Percentiles rank a stretch among this genome's conserved stretches.
phyloP scores from a whole-genome alignment of 2,888 invertebrate genomes.

The Agrochola litura region DNA sequence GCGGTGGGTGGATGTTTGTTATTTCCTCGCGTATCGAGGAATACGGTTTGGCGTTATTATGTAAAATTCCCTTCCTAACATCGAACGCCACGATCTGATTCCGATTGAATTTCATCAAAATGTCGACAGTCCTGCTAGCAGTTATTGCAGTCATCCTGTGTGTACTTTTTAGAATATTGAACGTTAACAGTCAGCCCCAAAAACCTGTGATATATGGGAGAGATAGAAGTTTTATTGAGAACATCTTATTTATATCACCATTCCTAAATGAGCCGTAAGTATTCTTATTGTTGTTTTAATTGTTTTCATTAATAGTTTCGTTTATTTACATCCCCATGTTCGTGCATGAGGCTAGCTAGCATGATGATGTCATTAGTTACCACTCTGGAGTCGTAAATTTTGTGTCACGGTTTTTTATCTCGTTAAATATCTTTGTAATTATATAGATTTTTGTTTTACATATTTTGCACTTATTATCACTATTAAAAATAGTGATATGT shows the following conservation, averaged over 20 bases:
- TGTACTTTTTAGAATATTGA: constrained; percentile 95
- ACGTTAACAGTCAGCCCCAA: constrained; percentile 95
- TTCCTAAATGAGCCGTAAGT: constrained; percentile 96
- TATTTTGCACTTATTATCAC: constrained; percentile 2
- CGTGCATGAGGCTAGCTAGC: constrained; percentile 29
- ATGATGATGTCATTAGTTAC: constrained; percentile 80
- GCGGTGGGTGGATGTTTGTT: constrained; percentile 69
- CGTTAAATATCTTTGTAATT: constrained; percentile 5
- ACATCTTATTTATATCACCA: constrained; percentile 94
- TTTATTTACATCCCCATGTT: constrained; percentile 43
- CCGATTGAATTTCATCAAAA: constrained; percentile 77
- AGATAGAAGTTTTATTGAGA: constrained; percentile 94
- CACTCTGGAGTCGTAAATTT: constrained; percentile 55
- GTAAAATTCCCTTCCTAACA: constrained; percentile 74
- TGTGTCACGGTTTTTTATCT: constrained; percentile 24
- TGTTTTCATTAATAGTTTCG: constrained; percentile 31
- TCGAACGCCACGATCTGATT: constrained; percentile 57
- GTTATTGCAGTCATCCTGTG: constrained; percentile 95
- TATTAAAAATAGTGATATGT: constrained; percentile 13
- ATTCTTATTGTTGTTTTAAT: constrained; percentile 50
- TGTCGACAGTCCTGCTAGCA: constrained; percentile 96
- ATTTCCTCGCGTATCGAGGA: constrained; percentile 65
- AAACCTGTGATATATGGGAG: constrained; percentile 94
- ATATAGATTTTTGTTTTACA: not conserved
- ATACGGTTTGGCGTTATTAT: constrained; percentile 79